A percentile compares a stretch with the other conserved stretches of the same genome.
These are phyloP conservation scores for Procavia capensis DNA, from an alignment of 2,113 vertebrate genomes.

Conservation along the genomic window DNA sequence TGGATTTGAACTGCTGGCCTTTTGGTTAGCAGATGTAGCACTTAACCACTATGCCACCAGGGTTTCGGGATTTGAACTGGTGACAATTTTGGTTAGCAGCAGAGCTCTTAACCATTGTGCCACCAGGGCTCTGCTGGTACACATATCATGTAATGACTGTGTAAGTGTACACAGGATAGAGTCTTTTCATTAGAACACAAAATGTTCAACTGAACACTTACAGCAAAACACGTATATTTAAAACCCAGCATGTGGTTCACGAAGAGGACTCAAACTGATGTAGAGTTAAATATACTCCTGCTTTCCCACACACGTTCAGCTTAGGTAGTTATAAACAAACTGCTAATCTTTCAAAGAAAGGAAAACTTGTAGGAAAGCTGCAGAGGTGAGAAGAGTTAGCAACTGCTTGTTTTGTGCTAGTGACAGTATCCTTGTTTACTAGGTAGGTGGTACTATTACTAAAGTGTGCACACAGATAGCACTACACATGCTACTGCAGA, in stretches of 20 bases:
- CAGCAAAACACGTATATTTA: not conserved
- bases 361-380: not conserved
- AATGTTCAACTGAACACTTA: conserved; percentile 16
- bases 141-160: not conserved
- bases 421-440: not conserved
- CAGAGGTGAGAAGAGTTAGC: not conserved
- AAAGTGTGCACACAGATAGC: not conserved
- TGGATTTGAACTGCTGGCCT: too few relatives aligned
- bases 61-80: too few relatives aligned
- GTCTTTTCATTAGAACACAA: conserved; percentile 21
- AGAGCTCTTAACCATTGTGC: too few relatives aligned
- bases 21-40: too few relatives aligned
- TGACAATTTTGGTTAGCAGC: too few relatives aligned
- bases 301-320: not conserved
- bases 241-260: not conserved
- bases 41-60: too few relatives aligned
- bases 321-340: not conserved
- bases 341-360: not conserved
- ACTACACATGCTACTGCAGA: not conserved
- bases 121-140: not conserved
- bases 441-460: not conserved
- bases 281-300: not conserved
- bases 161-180: not conserved
- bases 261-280: not conserved
- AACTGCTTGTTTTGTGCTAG: not conserved